Evolutionary conservation across 2,113 vertebrate genomes (phyloP).

Genomic region (Cololabis saira): DNA sequence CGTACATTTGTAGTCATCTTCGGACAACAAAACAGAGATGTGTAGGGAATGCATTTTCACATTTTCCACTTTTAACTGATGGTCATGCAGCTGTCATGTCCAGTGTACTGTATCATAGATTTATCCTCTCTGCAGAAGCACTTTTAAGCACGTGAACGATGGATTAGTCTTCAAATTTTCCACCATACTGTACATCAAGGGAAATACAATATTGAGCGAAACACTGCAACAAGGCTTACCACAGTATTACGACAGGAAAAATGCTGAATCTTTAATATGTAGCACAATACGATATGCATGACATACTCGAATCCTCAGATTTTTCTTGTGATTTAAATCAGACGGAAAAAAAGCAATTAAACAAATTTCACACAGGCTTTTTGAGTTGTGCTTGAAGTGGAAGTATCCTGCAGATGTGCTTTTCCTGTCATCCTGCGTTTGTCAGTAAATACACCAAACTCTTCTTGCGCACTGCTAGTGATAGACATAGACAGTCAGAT

Average conservation of each 20-base stretch:
- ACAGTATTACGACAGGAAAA: slow-evolving; percentile 1
- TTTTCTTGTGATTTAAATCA: background rate
- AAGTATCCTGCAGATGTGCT: background rate
- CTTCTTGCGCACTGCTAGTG: slow-evolving; percentile 1
- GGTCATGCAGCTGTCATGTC: background rate
- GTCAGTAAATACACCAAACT: slow-evolving; percentile 3
- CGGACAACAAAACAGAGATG: slow-evolving; percentile 1
- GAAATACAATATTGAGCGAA: slow-evolving; percentile 9
- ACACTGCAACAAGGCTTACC: slow-evolving; percentile 22
- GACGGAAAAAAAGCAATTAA: background rate
- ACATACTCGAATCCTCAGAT: background rate
- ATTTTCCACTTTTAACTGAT: background rate
- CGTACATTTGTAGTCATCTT: slow-evolving; percentile 39
- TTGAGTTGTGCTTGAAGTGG: background rate
- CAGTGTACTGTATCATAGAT: background rate
- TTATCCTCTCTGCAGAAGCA: slow-evolving; percentile 2
- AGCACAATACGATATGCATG: background rate
- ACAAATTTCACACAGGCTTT: background rate
- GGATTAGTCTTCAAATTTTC: slow-evolving; percentile 38
- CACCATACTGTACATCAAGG: slow-evolving; percentile 10
- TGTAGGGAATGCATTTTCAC: slow-evolving; percentile 9
- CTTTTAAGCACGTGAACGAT: slow-evolving; percentile 1
- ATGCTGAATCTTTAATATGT: background rate
- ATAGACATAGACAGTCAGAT: slow-evolving; percentile 27
- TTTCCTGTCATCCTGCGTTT: background rate